Base-by-base conservation (phyloP, 2,113 vertebrate species). In the Aptenodytes forsteri region DNA sequence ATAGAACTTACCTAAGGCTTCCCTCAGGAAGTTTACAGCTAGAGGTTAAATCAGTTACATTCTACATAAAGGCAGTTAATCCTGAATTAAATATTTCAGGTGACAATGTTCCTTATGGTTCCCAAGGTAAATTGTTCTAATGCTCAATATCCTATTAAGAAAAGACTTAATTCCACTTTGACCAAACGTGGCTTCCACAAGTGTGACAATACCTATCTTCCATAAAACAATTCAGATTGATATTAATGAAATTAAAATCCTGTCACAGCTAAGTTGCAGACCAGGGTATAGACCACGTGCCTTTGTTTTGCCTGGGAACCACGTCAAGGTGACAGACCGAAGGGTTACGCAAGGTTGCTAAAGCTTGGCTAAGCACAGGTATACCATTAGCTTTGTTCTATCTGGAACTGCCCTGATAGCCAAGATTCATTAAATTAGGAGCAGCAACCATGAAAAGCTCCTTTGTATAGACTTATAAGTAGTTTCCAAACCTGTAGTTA, bases 211-310 rank as follows among this genome's bases (percentile, higher is more conserved):
- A 44, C 9, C 36, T 30, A 38, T 7, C 34, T 23, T 62, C 20
- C 34, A 47, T 1, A 52, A 40, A 66, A 66, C 36, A 62, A 55
- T 44, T 73, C 16, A 34, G 14, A 38, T 2, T 61, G 19, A 10
- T 2, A 56, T 26, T 8, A 54, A 44, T 20, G 21, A 71, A 83
- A 70, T 9, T 20, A 42, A 78, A 86, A 61, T 21, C 13, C 40
- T 66, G 7, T 6, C 14, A 11, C 5, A 34, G 6, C 7, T n/a
- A 32, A 52, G 6, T 1, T 52, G 59, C 55, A 85, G 58, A 93
- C 49, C 38, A 54, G 13, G 10, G 11, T 50, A 11, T 0, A 78
- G 55, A 69, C 6, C 19, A 22, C 2, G 0, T 20, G 30, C 15
- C 19, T 55, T 34, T 34, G 29, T 62, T 59, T 26, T 78, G 32